Conservation (phyloP, 2,888 invertebrate species). For the Troglohyphantes excavatus region DNA sequence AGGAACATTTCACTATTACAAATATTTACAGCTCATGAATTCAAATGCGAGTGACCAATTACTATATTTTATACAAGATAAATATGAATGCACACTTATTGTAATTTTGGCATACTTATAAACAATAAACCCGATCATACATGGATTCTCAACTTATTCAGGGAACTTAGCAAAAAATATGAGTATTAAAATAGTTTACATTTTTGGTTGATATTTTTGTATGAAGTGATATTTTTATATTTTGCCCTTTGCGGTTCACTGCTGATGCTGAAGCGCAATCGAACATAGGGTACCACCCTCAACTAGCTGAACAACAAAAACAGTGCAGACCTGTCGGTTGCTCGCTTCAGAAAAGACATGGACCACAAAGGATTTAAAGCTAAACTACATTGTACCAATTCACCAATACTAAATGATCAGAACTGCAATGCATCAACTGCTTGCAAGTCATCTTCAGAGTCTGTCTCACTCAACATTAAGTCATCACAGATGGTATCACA, state of each 20-base stretch:
- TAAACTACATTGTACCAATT: no score
- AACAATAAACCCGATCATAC: not conserved
- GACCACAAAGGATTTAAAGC: no score
- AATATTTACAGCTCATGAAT: not conserved
- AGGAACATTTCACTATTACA: conserved; percentile 53
- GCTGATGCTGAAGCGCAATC: no score
- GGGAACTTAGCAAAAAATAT: conserved; percentile 20
- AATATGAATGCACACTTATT: not conserved
- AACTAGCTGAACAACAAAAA: no score
- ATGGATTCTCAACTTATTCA: not conserved
- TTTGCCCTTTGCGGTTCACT: no score
- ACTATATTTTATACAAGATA: not conserved
- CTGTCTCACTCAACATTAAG: conserved; percentile 70
- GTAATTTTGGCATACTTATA: not conserved
- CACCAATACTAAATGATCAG: not conserved
- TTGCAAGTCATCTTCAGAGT: conserved; percentile 31
- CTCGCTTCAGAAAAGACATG: no score
- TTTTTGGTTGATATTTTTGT: not conserved
- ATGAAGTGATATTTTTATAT: conserved; percentile 4
- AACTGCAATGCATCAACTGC: conserved; percentile 32
- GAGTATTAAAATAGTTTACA: conserved; percentile 18
- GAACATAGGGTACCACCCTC: no score
- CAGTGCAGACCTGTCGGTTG: no score
- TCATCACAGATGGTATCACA: conserved; percentile 77
- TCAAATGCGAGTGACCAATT: not conserved